Base-by-base conservation (phyloP, 2,797 vertebrate genomes). In the Malurus splendens region DNA sequence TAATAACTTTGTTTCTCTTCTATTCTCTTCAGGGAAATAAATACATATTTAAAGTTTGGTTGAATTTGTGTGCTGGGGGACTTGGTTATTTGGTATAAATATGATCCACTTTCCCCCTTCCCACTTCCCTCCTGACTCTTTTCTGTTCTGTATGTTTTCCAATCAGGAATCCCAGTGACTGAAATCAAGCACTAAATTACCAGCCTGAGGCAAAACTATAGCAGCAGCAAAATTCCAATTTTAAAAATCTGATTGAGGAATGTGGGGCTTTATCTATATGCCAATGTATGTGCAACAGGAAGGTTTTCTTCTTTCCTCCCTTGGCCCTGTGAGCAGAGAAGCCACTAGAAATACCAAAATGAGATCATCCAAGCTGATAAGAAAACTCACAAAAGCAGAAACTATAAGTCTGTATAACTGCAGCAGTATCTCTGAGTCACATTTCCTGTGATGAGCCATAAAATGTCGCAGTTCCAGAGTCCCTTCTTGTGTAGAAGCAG, bases 211-310 rank as follows among this genome's bases (percentile, higher is more conserved):
- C 85, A 88, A 83, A 87, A 90, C 76, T 88, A 25, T 38, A 93
- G 86, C 60, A 90, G 77, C 45, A 80, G 84, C 83, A 76, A 90
- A 92, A 92, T 85, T 93, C 83, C 87, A 92, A 76, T 94, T 94
- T 90, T 66, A 79, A 90, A 94, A 92, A 77, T 75, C 55, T 82
- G 90, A 94, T 59, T 83, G 70, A 80, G 90, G 82, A 87, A 65
- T 48, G 25, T 64, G 47, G n/a, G 36, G 12, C 33, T 89, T 87
- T 91, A 72, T 89, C 66, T 85, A 71, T 77, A 89, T 86, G 71
- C n/a, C 52, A 64, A 50, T 20, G 64, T 70, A 56, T 22, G 54
- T 57, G 52, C 20, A 90, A 90, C 42, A 56, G 50, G 47, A 70
- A 82, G 18, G 33, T n/a, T 90, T 90, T 88, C 33, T 74, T 72